These are phyloP conservation scores for Bubo bubo DNA, from an alignment of 2,113 vertebrate genomes.

Conservation along the genomic window DNA sequence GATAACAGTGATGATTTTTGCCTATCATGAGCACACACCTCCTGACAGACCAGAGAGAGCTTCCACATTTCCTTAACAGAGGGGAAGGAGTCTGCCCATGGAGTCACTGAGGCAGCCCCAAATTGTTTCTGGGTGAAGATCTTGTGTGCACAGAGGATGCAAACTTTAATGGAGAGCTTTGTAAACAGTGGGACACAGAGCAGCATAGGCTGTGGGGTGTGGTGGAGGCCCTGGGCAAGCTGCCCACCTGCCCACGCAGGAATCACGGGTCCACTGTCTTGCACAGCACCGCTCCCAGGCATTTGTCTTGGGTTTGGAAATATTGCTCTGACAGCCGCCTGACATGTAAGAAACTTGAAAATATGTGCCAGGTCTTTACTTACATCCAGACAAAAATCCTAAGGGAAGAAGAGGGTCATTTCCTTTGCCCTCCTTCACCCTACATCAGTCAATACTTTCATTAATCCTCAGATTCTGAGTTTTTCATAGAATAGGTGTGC, in stretches of 20 bases:
- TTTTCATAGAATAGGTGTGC: not conserved
- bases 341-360: not conserved
- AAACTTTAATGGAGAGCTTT: not conserved
- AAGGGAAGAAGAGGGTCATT: not conserved
- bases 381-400: not conserved
- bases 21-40: not conserved
- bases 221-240: not conserved
- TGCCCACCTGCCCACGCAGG: rapidly evolving
- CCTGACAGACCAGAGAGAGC: not conserved
- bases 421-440: not conserved
- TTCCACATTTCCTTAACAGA: rapidly evolving
- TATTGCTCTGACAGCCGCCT: not conserved
- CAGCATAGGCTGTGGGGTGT: rapidly evolving
- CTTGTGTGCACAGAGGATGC: not conserved
- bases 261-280: rapidly evolving
- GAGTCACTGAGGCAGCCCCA: not conserved
- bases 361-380: not conserved
- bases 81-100: not conserved
- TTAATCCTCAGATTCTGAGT: not conserved
- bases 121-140: not conserved
- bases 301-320: not conserved
- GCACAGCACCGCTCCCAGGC: rapidly evolving
- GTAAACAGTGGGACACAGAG: not conserved
- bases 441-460: not conserved
- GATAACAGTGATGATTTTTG: not conserved